Conservation (phyloP, 1,140 invertebrate genomes). For the Teleogryllus occipitalis region DNA sequence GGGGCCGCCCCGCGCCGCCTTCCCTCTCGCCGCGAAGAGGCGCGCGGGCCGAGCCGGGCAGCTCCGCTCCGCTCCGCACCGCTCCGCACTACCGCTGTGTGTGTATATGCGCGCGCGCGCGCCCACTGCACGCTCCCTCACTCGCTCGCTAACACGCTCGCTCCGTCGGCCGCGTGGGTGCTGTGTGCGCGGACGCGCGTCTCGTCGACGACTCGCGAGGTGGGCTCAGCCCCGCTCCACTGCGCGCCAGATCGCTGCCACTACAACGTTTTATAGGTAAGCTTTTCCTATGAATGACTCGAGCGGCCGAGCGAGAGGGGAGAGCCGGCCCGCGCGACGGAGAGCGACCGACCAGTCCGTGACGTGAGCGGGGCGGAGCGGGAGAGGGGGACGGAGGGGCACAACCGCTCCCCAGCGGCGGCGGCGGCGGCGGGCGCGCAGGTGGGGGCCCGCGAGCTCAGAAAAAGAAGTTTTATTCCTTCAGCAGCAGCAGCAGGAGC, state of each 20-base stretch:
- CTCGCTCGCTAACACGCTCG: too few species aligned
- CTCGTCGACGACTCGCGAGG: neutral
- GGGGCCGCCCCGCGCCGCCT: too few species aligned
- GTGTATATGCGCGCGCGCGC: too few species aligned
- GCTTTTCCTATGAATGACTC: slow-evolving; percentile 19
- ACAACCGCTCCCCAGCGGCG: neutral
- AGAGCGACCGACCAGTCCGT: neutral
- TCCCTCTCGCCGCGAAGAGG: too few species aligned
- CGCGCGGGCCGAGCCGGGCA: too few species aligned
- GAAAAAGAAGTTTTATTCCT: neutral
- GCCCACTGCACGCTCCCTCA: too few species aligned
- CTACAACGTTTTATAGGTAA: slow-evolving; percentile 20
- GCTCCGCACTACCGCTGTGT: too few species aligned
- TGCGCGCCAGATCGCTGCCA: slow-evolving; percentile 8
- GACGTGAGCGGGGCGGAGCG: neutral
- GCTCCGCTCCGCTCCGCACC: too few species aligned
- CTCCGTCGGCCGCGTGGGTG: neutral
- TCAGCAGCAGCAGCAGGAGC: neutral
- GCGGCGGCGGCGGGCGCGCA: neutral
- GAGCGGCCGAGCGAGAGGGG: slow-evolving; percentile 7
- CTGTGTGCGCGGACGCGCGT: neutral
- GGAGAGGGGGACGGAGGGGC: neutral
- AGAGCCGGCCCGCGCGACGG: neutral
- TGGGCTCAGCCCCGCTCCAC: slow-evolving; percentile 9
- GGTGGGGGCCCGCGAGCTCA: neutral